A percentile compares a stretch with the other conserved stretches of the same genome.
phyloP scores from a whole-genome alignment of 2,797 vertebrate genomes.

The Sebastes diploproa region DNA sequence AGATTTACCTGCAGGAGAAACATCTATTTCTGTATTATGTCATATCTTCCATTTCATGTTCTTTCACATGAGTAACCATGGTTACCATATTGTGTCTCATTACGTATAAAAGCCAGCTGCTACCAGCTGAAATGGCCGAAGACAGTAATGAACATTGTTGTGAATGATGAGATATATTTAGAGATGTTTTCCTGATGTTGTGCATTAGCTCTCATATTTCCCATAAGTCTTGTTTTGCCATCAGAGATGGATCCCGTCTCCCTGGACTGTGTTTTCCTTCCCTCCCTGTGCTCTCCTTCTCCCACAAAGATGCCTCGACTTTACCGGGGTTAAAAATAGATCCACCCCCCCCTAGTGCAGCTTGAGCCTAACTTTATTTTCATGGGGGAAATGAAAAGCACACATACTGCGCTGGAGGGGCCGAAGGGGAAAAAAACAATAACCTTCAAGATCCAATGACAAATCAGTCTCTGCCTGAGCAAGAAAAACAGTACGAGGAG shows the following conservation, averaged over 20 bases:
- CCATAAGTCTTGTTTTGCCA: constrained; percentile 34
- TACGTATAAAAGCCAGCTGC: constrained; percentile 43
- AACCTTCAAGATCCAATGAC: constrained; percentile 69
- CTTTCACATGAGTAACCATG: constrained; percentile 68
- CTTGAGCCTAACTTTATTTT: constrained; percentile 71
- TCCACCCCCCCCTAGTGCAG: constrained; percentile 49
- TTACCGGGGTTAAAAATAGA: constrained; percentile 78
- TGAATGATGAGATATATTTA: constrained; percentile 17
- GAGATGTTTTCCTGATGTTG: constrained; percentile 6
- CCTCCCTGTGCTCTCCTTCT: constrained; percentile 54
- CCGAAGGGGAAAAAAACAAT: constrained; percentile 37
- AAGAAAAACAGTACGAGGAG: background rate
- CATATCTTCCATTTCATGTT: constrained; percentile 47
- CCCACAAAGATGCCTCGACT: constrained; percentile 66
- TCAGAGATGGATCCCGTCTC: constrained; percentile 48
- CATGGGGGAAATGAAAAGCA: constrained; percentile 66
- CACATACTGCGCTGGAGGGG: constrained; percentile 49
- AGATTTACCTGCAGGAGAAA: constrained; percentile 9
- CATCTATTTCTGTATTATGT: constrained; percentile 50
- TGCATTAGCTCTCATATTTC: constrained; percentile 37
- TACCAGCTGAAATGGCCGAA: constrained; percentile 40
- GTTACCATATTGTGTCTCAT: constrained; percentile 65
- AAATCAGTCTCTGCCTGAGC: constrained; percentile 43
- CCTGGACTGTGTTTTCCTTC: constrained; percentile 18
- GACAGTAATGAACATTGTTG: constrained; percentile 17